Percentiles rank a stretch among this genome's conserved stretches.
phyloP scores from a whole-genome alignment of 1,140 invertebrate genomes.

The Palaemon carinicauda region DNA sequence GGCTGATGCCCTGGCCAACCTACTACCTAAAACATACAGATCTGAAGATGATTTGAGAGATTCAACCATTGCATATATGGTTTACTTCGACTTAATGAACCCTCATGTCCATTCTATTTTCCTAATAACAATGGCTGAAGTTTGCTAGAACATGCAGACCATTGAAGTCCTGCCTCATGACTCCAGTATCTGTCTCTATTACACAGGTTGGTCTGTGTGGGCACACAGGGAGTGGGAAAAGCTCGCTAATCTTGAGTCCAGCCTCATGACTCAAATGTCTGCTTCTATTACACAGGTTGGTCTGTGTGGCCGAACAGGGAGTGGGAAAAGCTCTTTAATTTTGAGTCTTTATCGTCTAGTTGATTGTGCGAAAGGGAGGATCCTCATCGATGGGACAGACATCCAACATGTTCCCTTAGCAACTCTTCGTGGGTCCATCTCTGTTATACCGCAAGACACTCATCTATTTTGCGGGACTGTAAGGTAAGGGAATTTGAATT shows the following conservation, averaged over 20 bases:
- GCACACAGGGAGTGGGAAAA: slow-evolving; percentile 82
- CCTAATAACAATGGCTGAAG: no score
- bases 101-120: no score
- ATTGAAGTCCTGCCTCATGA: background rate
- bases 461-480: slow-evolving; percentile 72
- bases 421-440: slow-evolving; percentile 72
- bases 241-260: slow-evolving; percentile 70
- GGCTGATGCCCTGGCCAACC: no score
- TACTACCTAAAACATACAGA: no score
- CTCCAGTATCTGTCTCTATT: background rate
- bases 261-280: background rate
- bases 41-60: no score
- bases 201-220: slow-evolving; percentile 80
- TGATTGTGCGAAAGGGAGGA: slow-evolving; percentile 71
- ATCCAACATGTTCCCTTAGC: slow-evolving; percentile 74
- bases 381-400: slow-evolving; percentile 76
- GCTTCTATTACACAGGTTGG: slow-evolving; percentile 72
- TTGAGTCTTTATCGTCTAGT: slow-evolving; percentile 76
- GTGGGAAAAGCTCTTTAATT: slow-evolving; percentile 80
- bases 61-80: no score
- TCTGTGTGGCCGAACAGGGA: slow-evolving; percentile 81
- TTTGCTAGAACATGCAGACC: background rate
- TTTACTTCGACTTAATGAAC: no score
- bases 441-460: slow-evolving; percentile 73
- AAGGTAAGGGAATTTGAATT: slow-evolving; percentile 63